Percentiles rank a stretch among this genome's conserved stretches.
Conservation (phyloP, 2,888 invertebrate genomes). For the Meteorus cinctellus region DNA sequence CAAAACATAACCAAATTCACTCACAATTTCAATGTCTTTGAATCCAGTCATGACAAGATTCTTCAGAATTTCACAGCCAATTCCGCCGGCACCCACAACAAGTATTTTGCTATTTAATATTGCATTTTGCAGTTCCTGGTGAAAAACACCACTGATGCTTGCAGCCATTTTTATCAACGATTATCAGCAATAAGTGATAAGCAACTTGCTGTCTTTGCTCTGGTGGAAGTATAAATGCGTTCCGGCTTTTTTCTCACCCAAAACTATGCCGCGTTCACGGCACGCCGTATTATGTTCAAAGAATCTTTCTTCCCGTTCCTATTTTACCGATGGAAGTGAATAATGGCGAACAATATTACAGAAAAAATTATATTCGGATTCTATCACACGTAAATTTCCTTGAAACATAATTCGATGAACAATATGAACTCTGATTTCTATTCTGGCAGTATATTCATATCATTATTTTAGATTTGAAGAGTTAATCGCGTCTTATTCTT, state of each 20-base stretch:
- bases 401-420: too few species aligned
- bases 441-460: too few species aligned
- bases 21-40: conserved; percentile 93
- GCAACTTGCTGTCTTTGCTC: not conserved
- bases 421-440: too few species aligned
- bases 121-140: conserved; percentile 78
- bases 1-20: conserved; percentile 66
- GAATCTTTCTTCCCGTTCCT: too few species aligned
- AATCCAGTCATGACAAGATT: conserved; percentile 97
- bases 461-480: too few species aligned
- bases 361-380: too few species aligned
- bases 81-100: conserved; percentile 98
- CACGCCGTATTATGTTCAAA: too few species aligned
- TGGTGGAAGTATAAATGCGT: not conserved
- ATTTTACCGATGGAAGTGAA: too few species aligned
- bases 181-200: not conserved
- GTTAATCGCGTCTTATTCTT: too few species aligned
- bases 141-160: conserved; percentile 80
- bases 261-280: not conserved
- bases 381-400: too few species aligned
- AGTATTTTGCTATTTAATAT: conserved; percentile 84
- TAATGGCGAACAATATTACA: too few species aligned
- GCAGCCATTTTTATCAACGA: conserved; percentile 77
- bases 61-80: conserved; percentile 98
- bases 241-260: not conserved